A percentile compares a stretch with the other conserved stretches of the same genome.
Conservation (phyloP, 2,113 vertebrate species). For the Sakesphorus luctuosus region DNA sequence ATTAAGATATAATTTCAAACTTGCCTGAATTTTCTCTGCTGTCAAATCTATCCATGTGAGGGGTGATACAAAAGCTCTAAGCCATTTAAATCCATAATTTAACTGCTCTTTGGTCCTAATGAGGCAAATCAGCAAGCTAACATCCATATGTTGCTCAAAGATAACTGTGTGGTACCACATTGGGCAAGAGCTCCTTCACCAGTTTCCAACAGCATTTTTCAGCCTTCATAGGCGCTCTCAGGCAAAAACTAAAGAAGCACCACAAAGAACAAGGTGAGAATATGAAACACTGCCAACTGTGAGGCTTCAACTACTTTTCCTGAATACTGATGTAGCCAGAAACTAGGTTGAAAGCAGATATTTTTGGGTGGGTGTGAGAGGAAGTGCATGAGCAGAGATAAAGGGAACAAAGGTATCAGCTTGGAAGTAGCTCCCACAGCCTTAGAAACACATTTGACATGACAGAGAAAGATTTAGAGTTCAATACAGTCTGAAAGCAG, state of each 20-base stretch:
- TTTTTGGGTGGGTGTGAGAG: not conserved
- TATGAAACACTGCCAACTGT: too few species aligned
- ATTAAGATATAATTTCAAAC: not conserved
- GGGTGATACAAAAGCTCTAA: not conserved
- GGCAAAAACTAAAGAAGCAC: not conserved
- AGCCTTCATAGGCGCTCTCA: not conserved
- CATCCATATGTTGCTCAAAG: not conserved
- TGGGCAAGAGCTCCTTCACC: not conserved
- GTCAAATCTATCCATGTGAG: not conserved
- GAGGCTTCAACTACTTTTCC: not conserved
- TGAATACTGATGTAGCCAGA: not conserved
- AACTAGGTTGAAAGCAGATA: not conserved
- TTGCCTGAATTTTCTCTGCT: not conserved
- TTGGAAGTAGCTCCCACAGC: not conserved
- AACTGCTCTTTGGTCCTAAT: not conserved
- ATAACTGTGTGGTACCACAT: accelerated
- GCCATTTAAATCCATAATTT: not conserved
- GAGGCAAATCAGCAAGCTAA: not conserved
- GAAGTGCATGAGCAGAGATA: not conserved
- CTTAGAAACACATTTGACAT: not conserved
- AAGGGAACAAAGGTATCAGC: not conserved
- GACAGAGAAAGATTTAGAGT: not conserved
- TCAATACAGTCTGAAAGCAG: not conserved
- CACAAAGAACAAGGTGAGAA: not conserved
- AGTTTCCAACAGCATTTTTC: not conserved